Evolutionary conservation across 2,113 vertebrate genomes (phyloP).

Genomic region (Emydocephalus ijimae): DNA sequence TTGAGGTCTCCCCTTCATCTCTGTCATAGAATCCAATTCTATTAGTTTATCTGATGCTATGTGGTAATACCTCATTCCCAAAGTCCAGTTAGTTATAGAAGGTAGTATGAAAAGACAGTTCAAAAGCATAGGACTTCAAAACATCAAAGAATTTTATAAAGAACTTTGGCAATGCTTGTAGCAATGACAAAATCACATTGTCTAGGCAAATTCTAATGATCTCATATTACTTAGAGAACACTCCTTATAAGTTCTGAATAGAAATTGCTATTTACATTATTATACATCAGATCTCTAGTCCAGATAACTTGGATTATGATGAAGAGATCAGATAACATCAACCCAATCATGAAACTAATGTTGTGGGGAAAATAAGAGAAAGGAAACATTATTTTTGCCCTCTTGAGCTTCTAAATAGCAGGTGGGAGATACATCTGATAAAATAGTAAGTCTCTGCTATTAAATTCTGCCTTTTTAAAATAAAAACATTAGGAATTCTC

Average conservation of each 20-base stretch:
- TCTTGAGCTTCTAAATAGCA: neutral
- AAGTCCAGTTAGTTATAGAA: too few species aligned
- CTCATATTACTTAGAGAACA: neutral
- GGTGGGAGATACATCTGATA: neutral
- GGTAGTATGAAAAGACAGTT: too few species aligned
- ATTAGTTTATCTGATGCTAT: neutral
- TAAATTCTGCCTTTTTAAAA: neutral
- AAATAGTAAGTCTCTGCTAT: neutral
- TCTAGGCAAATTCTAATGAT: neutral
- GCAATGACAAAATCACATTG: neutral
- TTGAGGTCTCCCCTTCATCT: neutral
- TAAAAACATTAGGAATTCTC: neutral
- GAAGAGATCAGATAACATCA: neutral
- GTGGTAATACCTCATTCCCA: neutral
- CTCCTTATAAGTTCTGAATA: neutral
- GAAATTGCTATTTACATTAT: neutral
- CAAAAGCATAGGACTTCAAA: neutral
- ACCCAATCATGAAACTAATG: neutral
- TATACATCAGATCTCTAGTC: neutral
- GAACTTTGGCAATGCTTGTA: neutral
- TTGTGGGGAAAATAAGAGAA: neutral
- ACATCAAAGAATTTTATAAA: neutral
- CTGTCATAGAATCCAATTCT: neutral
- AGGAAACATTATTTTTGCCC: neutral
- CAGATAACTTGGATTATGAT: neutral